phyloP scores from a whole-genome alignment of 2,888 invertebrate genomes.

The Lottia scabra region DNA sequence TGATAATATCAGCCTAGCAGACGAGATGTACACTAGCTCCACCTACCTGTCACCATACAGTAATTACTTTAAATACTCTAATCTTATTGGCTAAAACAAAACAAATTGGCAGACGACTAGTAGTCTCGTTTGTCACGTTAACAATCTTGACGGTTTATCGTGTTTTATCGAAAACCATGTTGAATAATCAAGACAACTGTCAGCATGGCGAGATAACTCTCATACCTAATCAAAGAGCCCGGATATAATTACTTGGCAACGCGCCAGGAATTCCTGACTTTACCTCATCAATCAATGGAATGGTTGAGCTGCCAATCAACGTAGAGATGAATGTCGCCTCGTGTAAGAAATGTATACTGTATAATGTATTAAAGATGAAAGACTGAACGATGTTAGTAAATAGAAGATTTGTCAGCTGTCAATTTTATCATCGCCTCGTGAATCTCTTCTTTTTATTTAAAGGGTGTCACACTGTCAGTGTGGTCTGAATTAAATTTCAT shows the following conservation, averaged over 20 bases:
- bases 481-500: too few species aligned
- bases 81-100: constrained; percentile 51
- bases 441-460: too few species aligned
- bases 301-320: constrained; percentile 63
- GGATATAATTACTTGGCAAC: constrained; percentile 53
- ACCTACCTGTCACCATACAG: constrained; percentile 27
- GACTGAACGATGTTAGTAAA: too few species aligned
- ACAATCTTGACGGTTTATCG: neutral
- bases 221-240: constrained; percentile 40
- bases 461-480: too few species aligned
- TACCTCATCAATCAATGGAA: constrained; percentile 54
- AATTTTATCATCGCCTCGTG: too few species aligned
- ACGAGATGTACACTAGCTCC: constrained; percentile 31
- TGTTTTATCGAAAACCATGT: neutral
- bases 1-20: constrained; percentile 33
- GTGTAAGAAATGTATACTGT: constrained; percentile 56
- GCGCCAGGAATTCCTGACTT: constrained; percentile 44
- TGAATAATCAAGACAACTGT: constrained; percentile 1
- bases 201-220: constrained; percentile 30
- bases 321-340: constrained; percentile 65
- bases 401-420: too few species aligned
- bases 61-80: constrained; percentile 39
- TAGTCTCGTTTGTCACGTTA: neutral
- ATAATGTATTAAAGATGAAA: constrained; percentile 29
- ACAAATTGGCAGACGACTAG: constrained; percentile 26